Conservation (phyloP, 2,797 vertebrate species). For the Aldrovandia affinis region DNA sequence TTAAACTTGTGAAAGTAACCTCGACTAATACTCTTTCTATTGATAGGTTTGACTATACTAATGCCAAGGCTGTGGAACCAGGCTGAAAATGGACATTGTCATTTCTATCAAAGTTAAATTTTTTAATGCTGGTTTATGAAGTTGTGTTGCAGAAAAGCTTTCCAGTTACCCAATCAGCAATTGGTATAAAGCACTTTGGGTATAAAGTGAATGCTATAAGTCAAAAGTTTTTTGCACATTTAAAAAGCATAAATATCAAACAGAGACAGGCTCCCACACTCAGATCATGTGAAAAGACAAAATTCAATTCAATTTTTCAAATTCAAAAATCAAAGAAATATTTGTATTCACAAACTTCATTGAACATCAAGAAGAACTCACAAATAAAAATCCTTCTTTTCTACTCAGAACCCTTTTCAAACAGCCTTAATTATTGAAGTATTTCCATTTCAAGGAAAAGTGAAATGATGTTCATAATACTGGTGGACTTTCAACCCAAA, state of each 20-base stretch:
- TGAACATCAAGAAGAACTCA: not conserved
- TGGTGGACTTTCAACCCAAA: not conserved
- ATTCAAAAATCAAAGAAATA: not conserved
- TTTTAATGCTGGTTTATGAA: too few relatives aligned
- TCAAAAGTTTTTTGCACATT: not conserved
- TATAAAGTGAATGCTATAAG: too few relatives aligned
- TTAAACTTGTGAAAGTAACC: too few relatives aligned
- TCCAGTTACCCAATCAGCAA: too few relatives aligned
- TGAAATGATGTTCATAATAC: not conserved
- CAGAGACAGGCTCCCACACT: not conserved
- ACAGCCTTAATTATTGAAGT: not conserved
- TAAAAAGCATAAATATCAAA: not conserved
- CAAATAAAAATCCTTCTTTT: not conserved
- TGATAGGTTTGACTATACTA: too few relatives aligned
- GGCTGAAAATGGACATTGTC: too few relatives aligned
- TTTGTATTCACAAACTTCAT: not conserved
- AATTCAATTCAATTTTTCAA: not conserved
- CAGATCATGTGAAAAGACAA: not conserved
- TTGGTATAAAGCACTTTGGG: too few relatives aligned
- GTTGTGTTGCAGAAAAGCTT: too few relatives aligned
- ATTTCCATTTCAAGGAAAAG: not conserved
- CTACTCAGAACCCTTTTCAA: not conserved
- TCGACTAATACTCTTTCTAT: too few relatives aligned
- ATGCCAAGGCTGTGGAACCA: too few relatives aligned
- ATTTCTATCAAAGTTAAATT: too few relatives aligned